Evolutionary conservation across 2,888 invertebrate species (phyloP), one percentile per base, ranked within the genome.

Genomic region (Hesperia comma): DNA sequence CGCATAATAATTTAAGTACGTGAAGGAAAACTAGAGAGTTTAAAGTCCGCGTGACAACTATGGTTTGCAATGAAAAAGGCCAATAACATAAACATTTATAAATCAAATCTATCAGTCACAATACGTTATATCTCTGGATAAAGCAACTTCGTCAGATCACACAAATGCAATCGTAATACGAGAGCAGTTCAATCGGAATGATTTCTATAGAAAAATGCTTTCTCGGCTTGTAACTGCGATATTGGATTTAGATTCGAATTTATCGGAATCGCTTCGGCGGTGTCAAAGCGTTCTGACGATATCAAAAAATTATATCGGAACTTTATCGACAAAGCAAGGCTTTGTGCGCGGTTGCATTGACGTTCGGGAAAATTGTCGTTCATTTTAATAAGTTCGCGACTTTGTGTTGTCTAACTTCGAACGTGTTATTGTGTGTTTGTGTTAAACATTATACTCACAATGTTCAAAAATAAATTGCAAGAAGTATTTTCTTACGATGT

Each of bases 231-330:
- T 75, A 75, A 74, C 73, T 62, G 73, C 75, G 78, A 87, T 88
- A 88, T 89, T 88, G 86, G 83, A 84, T 85, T 86, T 82, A 84
- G 85, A 88, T 88, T 84, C 76, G 83, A 85, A 84, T 85, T 87
- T 88, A 88, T 87, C 86, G 82, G 78, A 82, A 83, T 80, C 75
- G 79, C 79, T 80, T 82, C 81, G 79, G 77, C 78, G 78, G 78
- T 83, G 87, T 87, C 85, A 86, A 84, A 85, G 83, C 83, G 79
- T 75, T 83, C 75, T 75, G 73, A 78, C 77, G 82, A 82, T 86
- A 86, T 87, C 86, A 84, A 86, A 86, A 86, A 86, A 87, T 84
- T 88, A 88, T 89, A 89, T 90, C 88, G 78, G 79, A 84, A 85
- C 84, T 86, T 85, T 87, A 88, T 86, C 86, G 85, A 78, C 79